Conservation (phyloP, 2,113 vertebrate species). For the Microtus oregoni region DNA sequence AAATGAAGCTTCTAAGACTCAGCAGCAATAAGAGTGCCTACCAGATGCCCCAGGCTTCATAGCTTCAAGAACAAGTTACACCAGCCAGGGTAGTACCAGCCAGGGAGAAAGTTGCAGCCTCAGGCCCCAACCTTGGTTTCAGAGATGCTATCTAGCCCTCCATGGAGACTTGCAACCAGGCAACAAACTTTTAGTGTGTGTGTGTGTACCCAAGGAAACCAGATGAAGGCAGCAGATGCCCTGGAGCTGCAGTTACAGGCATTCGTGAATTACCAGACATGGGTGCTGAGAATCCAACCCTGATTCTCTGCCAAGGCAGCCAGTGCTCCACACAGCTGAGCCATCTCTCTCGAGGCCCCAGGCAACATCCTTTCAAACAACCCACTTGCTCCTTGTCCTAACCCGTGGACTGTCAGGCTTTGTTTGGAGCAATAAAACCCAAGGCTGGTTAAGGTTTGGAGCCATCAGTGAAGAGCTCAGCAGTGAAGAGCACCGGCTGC, state of each 20-base stretch:
- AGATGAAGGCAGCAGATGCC: not conserved
- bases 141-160: not conserved
- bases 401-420: too few relatives aligned
- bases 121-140: not conserved
- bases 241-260: not conserved
- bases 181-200: not conserved
- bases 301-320: too few relatives aligned
- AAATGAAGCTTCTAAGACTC: not conserved
- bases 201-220: too few relatives aligned
- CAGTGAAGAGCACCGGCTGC: not conserved
- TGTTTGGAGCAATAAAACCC: too few relatives aligned
- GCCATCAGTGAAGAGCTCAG: not conserved
- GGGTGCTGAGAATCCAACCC: too few relatives aligned
- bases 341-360: not conserved
- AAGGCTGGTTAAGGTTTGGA: not conserved
- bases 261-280: too few relatives aligned
- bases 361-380: not conserved
- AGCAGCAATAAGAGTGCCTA: not conserved
- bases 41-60: not conserved
- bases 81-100: not conserved
- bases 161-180: not conserved
- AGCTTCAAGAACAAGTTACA: not conserved
- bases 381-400: not conserved
- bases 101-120: not conserved
- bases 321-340: not conserved